A percentile compares a stretch with the other conserved stretches of the same genome.
phyloP scores from a whole-genome alignment of 2,113 vertebrate species.

The Mionectes macconnelli region DNA sequence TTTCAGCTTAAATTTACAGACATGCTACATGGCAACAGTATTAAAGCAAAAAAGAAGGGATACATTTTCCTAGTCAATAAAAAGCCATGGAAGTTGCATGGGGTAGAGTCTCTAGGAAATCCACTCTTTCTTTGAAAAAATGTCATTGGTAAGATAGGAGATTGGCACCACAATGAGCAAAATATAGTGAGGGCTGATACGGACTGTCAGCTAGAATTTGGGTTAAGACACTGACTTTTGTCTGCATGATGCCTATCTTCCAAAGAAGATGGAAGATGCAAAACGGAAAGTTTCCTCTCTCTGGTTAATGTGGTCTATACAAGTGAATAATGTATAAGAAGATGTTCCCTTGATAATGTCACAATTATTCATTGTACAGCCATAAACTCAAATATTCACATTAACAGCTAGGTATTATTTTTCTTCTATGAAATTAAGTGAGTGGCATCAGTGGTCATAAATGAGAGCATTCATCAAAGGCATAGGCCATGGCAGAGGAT shows the following conservation, averaged over 20 bases:
- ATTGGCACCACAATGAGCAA: constrained; percentile 99
- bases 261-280: constrained; percentile 92
- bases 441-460: constrained; percentile 82
- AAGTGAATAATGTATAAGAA: constrained; percentile 84
- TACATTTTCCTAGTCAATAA: constrained; percentile 86
- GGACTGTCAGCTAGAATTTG: constrained; percentile 99
- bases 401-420: constrained; percentile 81
- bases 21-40: constrained; percentile 77
- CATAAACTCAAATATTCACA: constrained; percentile 83
- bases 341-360: constrained; percentile 85
- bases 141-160: constrained; percentile 98
- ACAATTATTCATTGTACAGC: constrained; percentile 85
- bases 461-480: constrained; percentile 87
- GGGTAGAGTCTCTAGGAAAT: constrained; percentile 99
- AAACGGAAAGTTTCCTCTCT: constrained; percentile 88
- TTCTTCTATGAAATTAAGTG: constrained; percentile 83
- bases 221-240: constrained; percentile 99
- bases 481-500: constrained; percentile 83
- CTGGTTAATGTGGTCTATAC: constrained; percentile 85
- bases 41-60: constrained; percentile 84
- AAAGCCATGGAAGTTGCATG: constrained; percentile 96
- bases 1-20: constrained; percentile 76
- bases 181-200: constrained; percentile 98
- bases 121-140: constrained; percentile 99
- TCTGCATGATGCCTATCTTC: constrained; percentile 89